Conservation (phyloP, 1,140 invertebrate genomes). For the Hyposmocoma kahamanoa region DNA sequence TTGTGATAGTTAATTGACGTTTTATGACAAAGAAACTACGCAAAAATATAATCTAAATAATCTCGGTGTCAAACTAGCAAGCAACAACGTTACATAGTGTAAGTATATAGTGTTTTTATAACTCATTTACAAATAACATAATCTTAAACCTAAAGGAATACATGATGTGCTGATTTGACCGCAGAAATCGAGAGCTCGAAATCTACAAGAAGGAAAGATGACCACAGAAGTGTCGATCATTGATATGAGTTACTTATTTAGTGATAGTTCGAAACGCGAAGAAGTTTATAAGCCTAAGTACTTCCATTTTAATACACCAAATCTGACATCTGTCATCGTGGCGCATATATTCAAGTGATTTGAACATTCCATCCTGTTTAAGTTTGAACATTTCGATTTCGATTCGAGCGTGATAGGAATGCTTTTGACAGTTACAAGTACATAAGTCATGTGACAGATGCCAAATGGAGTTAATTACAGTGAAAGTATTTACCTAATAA, state of each 20-base stretch:
- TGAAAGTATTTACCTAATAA: too few species aligned
- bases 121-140: conserved; percentile 12
- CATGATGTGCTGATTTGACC: conserved; percentile 58
- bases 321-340: too few species aligned
- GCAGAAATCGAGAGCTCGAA: conserved; percentile 13
- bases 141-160: conserved; percentile 32
- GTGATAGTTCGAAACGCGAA: conserved; percentile 31
- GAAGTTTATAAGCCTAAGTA: too few species aligned
- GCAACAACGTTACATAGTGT: too few species aligned
- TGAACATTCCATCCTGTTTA: too few species aligned
- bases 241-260: conserved; percentile 19
- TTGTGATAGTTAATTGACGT: conserved; percentile 29
- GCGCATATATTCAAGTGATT: too few species aligned
- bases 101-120: conserved; percentile 14
- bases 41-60: conserved; percentile 10
- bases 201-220: conserved; percentile 31
- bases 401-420: too few species aligned
- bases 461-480: too few species aligned
- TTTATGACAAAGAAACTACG: conserved; percentile 15
- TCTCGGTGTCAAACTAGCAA: conserved; percentile 16
- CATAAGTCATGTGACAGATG: too few species aligned
- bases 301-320: too few species aligned
- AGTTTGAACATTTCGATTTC: too few species aligned
- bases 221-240: conserved; percentile 17
- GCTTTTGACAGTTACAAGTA: too few species aligned